phyloP scores from a whole-genome alignment of 2,888 invertebrate species.

The Pyrochroa serraticornis region DNA sequence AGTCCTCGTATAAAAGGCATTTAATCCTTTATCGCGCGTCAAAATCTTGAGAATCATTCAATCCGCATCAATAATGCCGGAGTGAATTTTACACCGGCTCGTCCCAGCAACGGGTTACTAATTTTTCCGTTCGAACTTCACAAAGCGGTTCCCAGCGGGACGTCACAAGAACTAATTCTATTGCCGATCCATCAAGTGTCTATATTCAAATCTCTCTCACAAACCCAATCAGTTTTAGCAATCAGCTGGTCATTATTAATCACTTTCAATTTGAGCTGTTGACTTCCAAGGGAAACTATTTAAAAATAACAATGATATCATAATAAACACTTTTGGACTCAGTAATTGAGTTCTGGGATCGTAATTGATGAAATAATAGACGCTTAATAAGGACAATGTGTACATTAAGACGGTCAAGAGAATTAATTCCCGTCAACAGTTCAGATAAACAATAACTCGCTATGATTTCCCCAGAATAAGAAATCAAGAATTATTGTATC shows the following conservation, averaged over 20 bases:
- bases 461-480: too few species aligned
- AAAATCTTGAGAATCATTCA: slow-evolving; percentile 47
- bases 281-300: slow-evolving; percentile 29
- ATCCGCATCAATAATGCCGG: slow-evolving; percentile 44
- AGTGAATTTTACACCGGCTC: slow-evolving; percentile 30
- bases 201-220: slow-evolving; percentile 47
- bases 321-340: slow-evolving; percentile 27
- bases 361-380: slow-evolving; percentile 30
- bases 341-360: slow-evolving; percentile 25
- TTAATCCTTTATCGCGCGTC: slow-evolving; percentile 45
- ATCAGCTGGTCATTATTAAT: slow-evolving; percentile 46
- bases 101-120: slow-evolving; percentile 42
- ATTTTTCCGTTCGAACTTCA: slow-evolving; percentile 45
- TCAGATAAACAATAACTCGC: too few species aligned
- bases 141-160: slow-evolving; percentile 48
- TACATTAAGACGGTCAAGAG: slow-evolving; percentile 12
- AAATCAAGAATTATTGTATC: too few species aligned
- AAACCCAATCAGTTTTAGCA: slow-evolving; percentile 49
- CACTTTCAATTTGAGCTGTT: slow-evolving; percentile 31
- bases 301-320: slow-evolving; percentile 32
- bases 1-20: slow-evolving; percentile 38
- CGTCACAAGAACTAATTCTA: slow-evolving; percentile 53
- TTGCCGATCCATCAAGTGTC: slow-evolving; percentile 54
- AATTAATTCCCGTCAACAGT: slow-evolving; percentile 8
- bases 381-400: slow-evolving; percentile 25